Conservation (phyloP, 2,888 invertebrate genomes). For the Lasioglossum marginatum region DNA sequence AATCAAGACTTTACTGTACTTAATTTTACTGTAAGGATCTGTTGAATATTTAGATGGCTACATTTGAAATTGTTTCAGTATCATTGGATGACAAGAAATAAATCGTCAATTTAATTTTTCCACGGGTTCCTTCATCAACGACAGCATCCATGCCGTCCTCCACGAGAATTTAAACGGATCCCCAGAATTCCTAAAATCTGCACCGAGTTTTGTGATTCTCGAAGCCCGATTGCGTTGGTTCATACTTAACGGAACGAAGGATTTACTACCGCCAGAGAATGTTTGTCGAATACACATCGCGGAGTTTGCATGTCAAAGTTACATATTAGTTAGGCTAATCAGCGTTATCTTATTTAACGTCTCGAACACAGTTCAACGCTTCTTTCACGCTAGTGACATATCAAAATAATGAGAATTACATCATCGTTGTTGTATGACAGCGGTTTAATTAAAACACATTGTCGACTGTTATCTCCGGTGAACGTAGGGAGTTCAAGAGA, state of each 20-base stretch:
- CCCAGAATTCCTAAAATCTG: background rate
- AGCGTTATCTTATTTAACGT: constrained; percentile 47
- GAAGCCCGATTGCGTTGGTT: background rate
- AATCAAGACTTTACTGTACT: background rate
- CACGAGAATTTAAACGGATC: too few relatives aligned
- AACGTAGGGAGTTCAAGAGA: background rate
- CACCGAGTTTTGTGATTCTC: background rate
- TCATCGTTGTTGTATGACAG: background rate
- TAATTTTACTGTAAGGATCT: background rate
- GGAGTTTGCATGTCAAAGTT: constrained; percentile 30
- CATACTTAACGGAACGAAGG: background rate
- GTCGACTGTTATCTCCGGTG: background rate
- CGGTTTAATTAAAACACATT: background rate
- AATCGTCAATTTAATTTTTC: background rate
- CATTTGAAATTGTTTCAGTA: background rate
- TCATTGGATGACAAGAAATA: background rate
- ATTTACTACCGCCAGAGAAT: background rate
- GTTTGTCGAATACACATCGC: constrained; percentile 26
- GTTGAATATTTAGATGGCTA: background rate
- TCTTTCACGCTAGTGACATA: background rate
- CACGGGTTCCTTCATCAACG: background rate
- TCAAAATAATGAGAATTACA: constrained; percentile 12
- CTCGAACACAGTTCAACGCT: constrained; percentile 37
- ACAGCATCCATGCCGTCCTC: background rate
- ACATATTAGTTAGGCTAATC: constrained; percentile 39